Evolutionary conservation across 1,140 invertebrate genomes (phyloP), one percentile per base, ranked within the genome.

Genomic region (Augochlora pura): DNA sequence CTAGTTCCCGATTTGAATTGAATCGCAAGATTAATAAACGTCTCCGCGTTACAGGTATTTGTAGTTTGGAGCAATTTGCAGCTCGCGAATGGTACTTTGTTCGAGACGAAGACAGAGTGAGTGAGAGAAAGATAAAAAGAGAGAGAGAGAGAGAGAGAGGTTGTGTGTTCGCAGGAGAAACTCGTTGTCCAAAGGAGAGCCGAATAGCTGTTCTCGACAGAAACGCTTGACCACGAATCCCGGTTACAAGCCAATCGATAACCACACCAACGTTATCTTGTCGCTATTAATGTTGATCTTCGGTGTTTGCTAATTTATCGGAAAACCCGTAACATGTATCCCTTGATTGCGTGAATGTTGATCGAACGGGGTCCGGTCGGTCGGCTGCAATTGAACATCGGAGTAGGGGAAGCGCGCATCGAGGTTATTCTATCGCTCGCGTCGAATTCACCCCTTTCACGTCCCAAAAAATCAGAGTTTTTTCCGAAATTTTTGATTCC

Each of bases 261-360:
- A 76, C 39, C 65, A 8, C 25, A 39, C 10, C 23, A 23, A 46
- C 52, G 73, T 59, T 68, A 76, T 76, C 73, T 59, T 32, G 23
- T 21, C 16, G 64, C 64, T 68, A 60, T 46, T 46, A 76, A 76
- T 76, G 52, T 76, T 76, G 73, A 67, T 60, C 64, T 46, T 59
- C 25, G 1, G 10, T 68, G 73, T 68, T 68, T 59, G 52, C 52
- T 67, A 76, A 67, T 76, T 67, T 46, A 59, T 2, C 12, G 52
- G 27, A 42, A 25, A 57, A 52, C 49, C 7, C n/a, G 7, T 59
- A 21, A 63, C 12, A 18, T 54, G 21, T 23, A 23, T 32, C 62
- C 16, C 27, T 62, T 69, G 63, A 74, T 70, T 59, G 27, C 27
- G 52, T n/a, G 27, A 54, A 39, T 23, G 18, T 46, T 46, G 57